These are phyloP conservation scores for Ophioderma brevispina DNA, from an alignment of 35 echinoderm and acorn worm species.

Conservation along the genomic window DNA sequence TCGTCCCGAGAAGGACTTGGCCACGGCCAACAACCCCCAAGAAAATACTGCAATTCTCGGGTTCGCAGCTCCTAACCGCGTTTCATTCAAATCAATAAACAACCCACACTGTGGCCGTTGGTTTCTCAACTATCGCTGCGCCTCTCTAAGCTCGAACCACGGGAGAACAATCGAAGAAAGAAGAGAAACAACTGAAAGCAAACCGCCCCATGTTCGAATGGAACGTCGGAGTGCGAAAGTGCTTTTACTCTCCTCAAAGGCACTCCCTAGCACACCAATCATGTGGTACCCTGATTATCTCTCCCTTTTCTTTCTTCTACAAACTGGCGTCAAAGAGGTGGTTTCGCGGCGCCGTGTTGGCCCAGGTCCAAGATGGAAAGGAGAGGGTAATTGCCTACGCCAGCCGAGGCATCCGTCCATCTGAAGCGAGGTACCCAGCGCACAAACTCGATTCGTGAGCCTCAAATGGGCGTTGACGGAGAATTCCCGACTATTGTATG, in stretches of 20 bases:
- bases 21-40: not conserved
- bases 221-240: conserved; percentile 23
- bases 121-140: no score
- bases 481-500: conserved; percentile 51
- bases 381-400: conserved; percentile 55
- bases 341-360: conserved; percentile 28
- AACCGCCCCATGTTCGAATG: not conserved
- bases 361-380: conserved; percentile 42
- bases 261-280: not conserved
- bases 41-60: conserved; percentile 37
- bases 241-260: conserved; percentile 5
- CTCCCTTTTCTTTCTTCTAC: conserved; percentile 23
- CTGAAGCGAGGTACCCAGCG: conserved; percentile 33
- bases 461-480: conserved; percentile 28
- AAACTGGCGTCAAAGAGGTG: conserved; percentile 41
- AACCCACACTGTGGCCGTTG: no score
- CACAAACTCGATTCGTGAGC: conserved; percentile 43
- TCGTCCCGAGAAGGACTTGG: not conserved
- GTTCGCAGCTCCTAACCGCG: conserved; percentile 37
- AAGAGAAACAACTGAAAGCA: not conserved
- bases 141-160: no score
- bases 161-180: no score
- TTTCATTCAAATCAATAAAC: no score
- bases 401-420: conserved; percentile 1
- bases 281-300: conserved; percentile 27